These are phyloP conservation scores for Drosophila carrolli DNA, from an alignment of 1,140 invertebrate genomes.

Conservation along the genomic window DNA sequence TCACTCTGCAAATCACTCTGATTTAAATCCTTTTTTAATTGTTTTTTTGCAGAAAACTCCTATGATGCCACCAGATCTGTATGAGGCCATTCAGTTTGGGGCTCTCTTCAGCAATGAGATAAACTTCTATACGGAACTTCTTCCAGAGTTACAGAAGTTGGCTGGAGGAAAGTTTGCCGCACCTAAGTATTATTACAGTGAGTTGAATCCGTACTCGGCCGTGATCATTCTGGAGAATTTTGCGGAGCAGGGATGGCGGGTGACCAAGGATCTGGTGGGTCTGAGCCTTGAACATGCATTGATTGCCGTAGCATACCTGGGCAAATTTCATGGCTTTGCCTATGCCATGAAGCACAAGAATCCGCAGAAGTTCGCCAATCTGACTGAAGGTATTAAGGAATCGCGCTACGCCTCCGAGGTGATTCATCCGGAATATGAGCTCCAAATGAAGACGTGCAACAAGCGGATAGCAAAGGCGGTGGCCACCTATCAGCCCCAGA, in stretches of 20 bases:
- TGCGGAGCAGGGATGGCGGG: conserved; percentile 51
- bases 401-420: conserved; percentile 45
- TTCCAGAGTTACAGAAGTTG: conserved; percentile 57
- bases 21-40: no score
- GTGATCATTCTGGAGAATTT: conserved; percentile 67
- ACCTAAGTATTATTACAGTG: conserved; percentile 72
- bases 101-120: conserved; percentile 71
- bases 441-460: conserved; percentile 16
- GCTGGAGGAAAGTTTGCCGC: conserved; percentile 39
- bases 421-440: conserved; percentile 25
- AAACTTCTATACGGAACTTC: conserved; percentile 61
- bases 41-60: conserved; percentile 66
- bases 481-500: conserved; percentile 43
- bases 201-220: conserved; percentile 42
- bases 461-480: conserved; percentile 32
- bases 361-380: conserved; percentile 39
- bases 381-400: conserved; percentile 51
- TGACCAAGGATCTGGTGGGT: conserved; percentile 58
- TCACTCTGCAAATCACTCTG: no score
- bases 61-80: conserved; percentile 40
- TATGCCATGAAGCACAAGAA: conserved; percentile 68
- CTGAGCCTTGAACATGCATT: conserved; percentile 57
- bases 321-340: conserved; percentile 70
- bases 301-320: conserved; percentile 64
- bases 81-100: conserved; percentile 52